phyloP scores from a whole-genome alignment of 2,888 invertebrate genomes.

The Nysson spinosus region DNA sequence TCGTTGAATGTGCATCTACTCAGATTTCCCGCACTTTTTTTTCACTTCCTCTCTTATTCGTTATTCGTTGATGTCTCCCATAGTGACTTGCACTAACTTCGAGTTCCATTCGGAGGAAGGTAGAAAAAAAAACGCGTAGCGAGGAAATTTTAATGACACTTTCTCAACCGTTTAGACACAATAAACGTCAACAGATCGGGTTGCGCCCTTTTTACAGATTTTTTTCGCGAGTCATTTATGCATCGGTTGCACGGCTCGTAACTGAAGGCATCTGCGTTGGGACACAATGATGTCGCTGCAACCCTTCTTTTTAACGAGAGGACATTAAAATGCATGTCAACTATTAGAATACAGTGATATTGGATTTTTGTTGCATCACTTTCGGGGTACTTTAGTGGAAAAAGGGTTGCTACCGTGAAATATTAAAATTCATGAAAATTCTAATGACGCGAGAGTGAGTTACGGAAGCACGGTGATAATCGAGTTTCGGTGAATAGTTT shows the following conservation, averaged over 20 bases:
- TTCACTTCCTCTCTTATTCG: constrained; percentile 21
- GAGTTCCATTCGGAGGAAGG: constrained; percentile 41
- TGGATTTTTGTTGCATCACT: constrained; percentile 61
- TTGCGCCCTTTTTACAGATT: constrained; percentile 64
- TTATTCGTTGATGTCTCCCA: constrained; percentile 59
- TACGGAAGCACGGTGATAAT: too few species aligned
- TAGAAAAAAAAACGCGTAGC: constrained; percentile 38
- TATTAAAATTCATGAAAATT: constrained; percentile 70
- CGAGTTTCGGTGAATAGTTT: too few species aligned
- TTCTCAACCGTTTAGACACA: constrained; percentile 72
- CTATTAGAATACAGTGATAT: constrained; percentile 60
- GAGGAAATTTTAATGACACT: constrained; percentile 70
- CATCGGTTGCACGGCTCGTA: constrained; percentile 50
- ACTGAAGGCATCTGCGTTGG: constrained; percentile 41
- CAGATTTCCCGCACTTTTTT: constrained; percentile 7
- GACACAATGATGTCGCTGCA: constrained; percentile 34
- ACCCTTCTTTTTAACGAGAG: constrained; percentile 24
- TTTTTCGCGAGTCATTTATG: constrained; percentile 71
- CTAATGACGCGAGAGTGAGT: too few species aligned
- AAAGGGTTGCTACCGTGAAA: constrained; percentile 59
- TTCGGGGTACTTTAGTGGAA: constrained; percentile 38
- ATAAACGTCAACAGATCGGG: constrained; percentile 74
- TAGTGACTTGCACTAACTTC: constrained; percentile 72
- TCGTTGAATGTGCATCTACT: constrained; percentile 54
- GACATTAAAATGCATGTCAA: constrained; percentile 64